phyloP scores from a whole-genome alignment of 2,888 invertebrate species.

The Papilio protenor region DNA sequence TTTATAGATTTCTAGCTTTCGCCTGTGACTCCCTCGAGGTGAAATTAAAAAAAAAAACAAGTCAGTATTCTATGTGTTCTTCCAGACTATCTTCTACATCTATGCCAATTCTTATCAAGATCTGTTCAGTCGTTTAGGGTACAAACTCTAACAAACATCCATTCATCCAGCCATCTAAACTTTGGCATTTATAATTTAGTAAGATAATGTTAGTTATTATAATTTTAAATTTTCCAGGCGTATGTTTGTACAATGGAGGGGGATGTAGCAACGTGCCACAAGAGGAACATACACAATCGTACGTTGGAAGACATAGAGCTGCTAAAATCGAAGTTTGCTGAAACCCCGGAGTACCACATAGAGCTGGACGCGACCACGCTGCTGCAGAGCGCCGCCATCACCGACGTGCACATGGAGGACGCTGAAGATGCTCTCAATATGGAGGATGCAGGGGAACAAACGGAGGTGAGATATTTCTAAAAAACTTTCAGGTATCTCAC shows the following conservation, averaged over 20 bases:
- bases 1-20: too few relatives aligned
- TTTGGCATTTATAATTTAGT: too few relatives aligned
- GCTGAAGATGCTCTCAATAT: conserved; percentile 77
- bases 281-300: conserved; percentile 94
- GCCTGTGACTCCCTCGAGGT: too few relatives aligned
- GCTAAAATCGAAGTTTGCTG: conserved; percentile 89
- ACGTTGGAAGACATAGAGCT: conserved; percentile 90
- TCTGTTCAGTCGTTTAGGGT: too few relatives aligned
- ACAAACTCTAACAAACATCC: too few relatives aligned
- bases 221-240: conserved; percentile 84
- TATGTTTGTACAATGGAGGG: conserved; percentile 95
- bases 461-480: conserved; percentile 72
- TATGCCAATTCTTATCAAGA: too few relatives aligned
- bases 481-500: conserved; percentile 15
- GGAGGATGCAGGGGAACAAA: conserved; percentile 74
- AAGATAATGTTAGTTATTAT: too few relatives aligned
- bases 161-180: too few relatives aligned
- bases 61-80: too few relatives aligned
- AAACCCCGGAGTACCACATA: conserved; percentile 92
- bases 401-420: conserved; percentile 94
- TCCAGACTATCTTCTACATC: too few relatives aligned
- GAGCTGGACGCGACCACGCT: conserved; percentile 92
- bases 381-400: conserved; percentile 92
- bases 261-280: conserved; percentile 90
- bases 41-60: too few relatives aligned